Evolutionary conservation across 1,140 invertebrate species (phyloP), one percentile per base, ranked within the genome.

Genomic region (Brachionus rotundiformis): DNA sequence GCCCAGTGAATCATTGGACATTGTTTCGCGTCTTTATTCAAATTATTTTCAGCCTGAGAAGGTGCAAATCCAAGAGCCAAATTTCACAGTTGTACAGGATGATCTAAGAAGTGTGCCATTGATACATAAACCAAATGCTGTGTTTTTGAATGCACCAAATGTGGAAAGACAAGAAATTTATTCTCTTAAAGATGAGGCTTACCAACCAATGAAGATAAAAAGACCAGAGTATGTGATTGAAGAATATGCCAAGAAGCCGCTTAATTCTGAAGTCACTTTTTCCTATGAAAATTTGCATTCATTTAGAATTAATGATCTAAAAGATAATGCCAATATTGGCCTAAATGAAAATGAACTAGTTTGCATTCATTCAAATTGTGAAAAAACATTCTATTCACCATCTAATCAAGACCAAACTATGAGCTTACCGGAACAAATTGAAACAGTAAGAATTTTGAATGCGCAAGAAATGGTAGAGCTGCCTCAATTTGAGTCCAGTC

Each of bases 231-330:
- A 73, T 27, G 0, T 73, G 8, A 41, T 73, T 41, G 68, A 73
- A 25, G 68, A 73, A 73, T 73, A 41, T 41, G 68, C 68, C 10
- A 73, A 73, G 8, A 73, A 73, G 39, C 19, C 68, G 5, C 39
- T 73, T 7, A 73, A 44, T 44, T 73, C 68, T 2, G 16, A 41
- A 41, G 25, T 73, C 3, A 41, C 36, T n/a, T 29, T 25, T 41
- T 7, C 8, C 7, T 73, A 73, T 73, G 68, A 73, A 41, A 73
- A 73, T 73, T 25, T 44, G 44, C 41, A 44, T 27, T 23, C 16
- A 23, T 41, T 73, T 11, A 23, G n/a, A 16, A 23, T 33, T 31
- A 68, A 16, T 19, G 29, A 68, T n/a, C 8, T 33, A 31, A 33
- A 33, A 31, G 27, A 68, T 16, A 68, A 19, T 2, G 63, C 63